phyloP scores from a whole-genome alignment of 2,888 invertebrate species.

The Mythimna albipuncta region DNA sequence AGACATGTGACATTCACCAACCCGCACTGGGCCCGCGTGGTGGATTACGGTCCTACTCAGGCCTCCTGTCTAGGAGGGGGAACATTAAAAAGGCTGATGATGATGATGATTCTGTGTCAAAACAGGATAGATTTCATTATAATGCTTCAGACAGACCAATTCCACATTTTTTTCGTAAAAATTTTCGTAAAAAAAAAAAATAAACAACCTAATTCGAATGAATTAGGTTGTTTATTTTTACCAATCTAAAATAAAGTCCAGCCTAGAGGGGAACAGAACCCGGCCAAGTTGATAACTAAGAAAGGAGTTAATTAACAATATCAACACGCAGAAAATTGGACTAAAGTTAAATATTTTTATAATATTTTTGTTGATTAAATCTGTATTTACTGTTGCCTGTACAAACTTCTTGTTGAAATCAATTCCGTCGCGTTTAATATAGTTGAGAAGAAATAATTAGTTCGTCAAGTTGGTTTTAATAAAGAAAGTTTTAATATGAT shows the following conservation, averaged over 20 bases:
- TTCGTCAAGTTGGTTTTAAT: conserved; percentile 58
- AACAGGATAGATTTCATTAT: conserved; percentile 8
- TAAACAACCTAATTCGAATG: too few species aligned
- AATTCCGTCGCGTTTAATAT: conserved; percentile 54
- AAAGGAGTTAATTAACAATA: conserved; percentile 53
- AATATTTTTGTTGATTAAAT: conserved; percentile 43
- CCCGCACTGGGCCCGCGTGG: too few species aligned
- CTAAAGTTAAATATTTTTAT: conserved; percentile 47
- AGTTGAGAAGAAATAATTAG: conserved; percentile 56
- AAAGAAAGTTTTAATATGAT: conserved; percentile 63
- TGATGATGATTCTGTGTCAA: background rate
- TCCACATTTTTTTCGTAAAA: conserved; percentile 7
- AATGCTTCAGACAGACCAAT: background rate
- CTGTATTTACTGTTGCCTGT: conserved; percentile 40
- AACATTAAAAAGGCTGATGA: too few species aligned
- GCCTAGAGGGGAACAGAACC: conserved; percentile 38
- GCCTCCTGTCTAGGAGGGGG: too few species aligned
- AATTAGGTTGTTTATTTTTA: conserved; percentile 41
- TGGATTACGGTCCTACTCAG: too few species aligned
- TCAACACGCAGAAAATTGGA: conserved; percentile 53
- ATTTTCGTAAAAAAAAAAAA: too few species aligned
- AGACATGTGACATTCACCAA: too few species aligned
- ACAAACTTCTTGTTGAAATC: conserved; percentile 47
- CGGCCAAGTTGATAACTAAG: conserved; percentile 26
- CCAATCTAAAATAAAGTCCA: conserved; percentile 35